Evolutionary conservation across 2,797 vertebrate genomes (phyloP).

Genomic region (Ceyx erithaca): DNA sequence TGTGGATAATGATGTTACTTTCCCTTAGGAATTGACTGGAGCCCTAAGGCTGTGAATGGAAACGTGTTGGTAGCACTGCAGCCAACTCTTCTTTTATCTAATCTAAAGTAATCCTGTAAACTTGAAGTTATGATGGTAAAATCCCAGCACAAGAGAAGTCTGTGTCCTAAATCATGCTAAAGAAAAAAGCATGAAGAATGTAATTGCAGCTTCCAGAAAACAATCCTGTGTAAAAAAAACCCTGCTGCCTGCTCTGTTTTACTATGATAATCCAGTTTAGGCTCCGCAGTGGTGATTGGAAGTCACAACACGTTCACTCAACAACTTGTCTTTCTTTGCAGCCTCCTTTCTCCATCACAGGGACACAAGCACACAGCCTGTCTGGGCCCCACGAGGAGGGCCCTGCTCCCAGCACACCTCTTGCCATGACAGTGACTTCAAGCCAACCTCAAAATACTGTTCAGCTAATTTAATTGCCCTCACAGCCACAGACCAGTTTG

Average conservation of each 20-base stretch:
- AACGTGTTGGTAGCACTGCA: not conserved
- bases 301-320: not conserved
- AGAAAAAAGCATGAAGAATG: not conserved
- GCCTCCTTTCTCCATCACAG: not conserved
- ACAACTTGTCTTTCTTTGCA: not conserved
- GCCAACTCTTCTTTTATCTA: not conserved
- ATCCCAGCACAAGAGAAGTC: not conserved
- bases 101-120: not conserved
- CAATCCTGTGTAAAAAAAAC: not conserved
- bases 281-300: not conserved
- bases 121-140: not conserved
- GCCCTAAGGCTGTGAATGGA: not conserved
- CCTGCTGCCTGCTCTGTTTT: not conserved
- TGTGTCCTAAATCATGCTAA: not conserved
- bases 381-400: fast-evolving
- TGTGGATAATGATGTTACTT: not conserved
- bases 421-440: fast-evolving
- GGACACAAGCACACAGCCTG: not conserved
- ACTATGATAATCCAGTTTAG: not conserved
- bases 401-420: not conserved
- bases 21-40: not conserved
- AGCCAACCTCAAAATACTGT: not conserved
- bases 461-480: not conserved
- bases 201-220: slow-evolving; percentile 16
- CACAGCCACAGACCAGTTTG: fast-evolving